phyloP scores from a whole-genome alignment of 1,140 invertebrate genomes.

The Drosophila malerkotliana region DNA sequence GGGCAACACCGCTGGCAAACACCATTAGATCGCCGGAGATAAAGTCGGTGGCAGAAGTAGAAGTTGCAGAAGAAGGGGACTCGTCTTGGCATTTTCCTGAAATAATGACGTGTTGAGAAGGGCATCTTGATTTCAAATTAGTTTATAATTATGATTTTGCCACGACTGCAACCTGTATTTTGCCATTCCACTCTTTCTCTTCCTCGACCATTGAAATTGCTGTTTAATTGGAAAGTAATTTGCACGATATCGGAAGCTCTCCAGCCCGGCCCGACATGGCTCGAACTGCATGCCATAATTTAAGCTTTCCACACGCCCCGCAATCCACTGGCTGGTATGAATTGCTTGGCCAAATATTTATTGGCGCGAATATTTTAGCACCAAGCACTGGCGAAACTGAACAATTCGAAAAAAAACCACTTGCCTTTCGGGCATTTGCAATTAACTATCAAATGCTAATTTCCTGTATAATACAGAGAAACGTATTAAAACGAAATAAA shows the following conservation, averaged over 20 bases:
- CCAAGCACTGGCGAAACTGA: slow-evolving; percentile 10
- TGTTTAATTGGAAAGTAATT: slow-evolving; percentile 66
- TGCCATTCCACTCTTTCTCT: slow-evolving; percentile 33
- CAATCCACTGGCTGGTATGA: not conserved
- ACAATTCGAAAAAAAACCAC: slow-evolving; percentile 10
- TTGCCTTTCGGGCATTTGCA: slow-evolving; percentile 21
- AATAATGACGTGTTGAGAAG: slow-evolving; percentile 71
- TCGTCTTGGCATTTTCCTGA: slow-evolving; percentile 45
- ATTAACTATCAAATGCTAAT: slow-evolving; percentile 63
- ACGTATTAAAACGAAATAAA: slow-evolving; percentile 37
- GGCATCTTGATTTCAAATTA: slow-evolving; percentile 75
- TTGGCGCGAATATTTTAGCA: slow-evolving; percentile 48
- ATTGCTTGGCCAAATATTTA: slow-evolving; percentile 48
- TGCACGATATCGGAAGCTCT: slow-evolving; percentile 36
- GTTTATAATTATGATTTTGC: slow-evolving; percentile 71
- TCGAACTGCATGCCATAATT: slow-evolving; percentile 35
- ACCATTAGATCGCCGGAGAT: slow-evolving; percentile 64
- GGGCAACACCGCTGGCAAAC: slow-evolving; percentile 39
- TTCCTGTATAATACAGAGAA: slow-evolving; percentile 36
- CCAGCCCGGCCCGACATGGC: slow-evolving; percentile 6
- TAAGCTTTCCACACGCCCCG: slow-evolving; percentile 1
- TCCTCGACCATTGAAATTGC: slow-evolving; percentile 36
- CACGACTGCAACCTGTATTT: slow-evolving; percentile 42
- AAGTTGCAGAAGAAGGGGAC: slow-evolving; percentile 13
- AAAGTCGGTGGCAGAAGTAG: slow-evolving; percentile 22